Percentiles rank a stretch among this genome's conserved stretches.
Conservation (phyloP, 1,140 invertebrate genomes). For the Eupeodes corollae region DNA sequence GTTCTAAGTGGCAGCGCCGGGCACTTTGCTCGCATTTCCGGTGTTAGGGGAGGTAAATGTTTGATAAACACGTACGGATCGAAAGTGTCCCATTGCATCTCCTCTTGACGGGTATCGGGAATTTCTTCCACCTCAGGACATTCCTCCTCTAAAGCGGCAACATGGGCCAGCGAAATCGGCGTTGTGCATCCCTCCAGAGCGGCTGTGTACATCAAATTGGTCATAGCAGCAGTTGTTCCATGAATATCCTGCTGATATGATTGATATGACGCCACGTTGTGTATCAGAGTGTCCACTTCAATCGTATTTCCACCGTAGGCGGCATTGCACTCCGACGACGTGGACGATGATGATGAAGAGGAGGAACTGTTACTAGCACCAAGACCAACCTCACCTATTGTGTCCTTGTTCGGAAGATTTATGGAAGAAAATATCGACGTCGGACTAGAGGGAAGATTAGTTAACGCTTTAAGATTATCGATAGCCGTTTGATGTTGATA, state of each 20-base stretch:
- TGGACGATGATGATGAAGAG: background rate
- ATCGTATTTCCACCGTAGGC: no score
- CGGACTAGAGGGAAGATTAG: constrained; percentile 34
- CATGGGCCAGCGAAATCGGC: background rate
- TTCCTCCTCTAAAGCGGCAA: constrained; percentile 36
- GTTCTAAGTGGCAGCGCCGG: constrained; percentile 90
- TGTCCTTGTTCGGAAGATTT: constrained; percentile 32
- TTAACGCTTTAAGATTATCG: constrained; percentile 39
- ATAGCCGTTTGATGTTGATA: constrained; percentile 29
- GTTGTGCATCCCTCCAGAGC: background rate
- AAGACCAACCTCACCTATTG: constrained; percentile 24
- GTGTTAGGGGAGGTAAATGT: constrained; percentile 75
- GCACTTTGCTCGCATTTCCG: constrained; percentile 72
- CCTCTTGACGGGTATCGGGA: constrained; percentile 38
- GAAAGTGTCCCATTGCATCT: constrained; percentile 66
- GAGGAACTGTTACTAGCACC: constrained; percentile 7
- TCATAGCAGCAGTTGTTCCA: constrained; percentile 38
- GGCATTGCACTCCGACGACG: background rate
- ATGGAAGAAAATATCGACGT: constrained; percentile 39
- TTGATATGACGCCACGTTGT: background rate
- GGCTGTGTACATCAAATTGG: background rate
- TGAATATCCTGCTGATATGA: constrained; percentile 29
- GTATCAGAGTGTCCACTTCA: constrained; percentile 4
- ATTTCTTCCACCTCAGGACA: constrained; percentile 44
- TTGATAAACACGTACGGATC: constrained; percentile 89